Conservation (phyloP, 1,140 invertebrate genomes). For the Drosophila saltans region DNA sequence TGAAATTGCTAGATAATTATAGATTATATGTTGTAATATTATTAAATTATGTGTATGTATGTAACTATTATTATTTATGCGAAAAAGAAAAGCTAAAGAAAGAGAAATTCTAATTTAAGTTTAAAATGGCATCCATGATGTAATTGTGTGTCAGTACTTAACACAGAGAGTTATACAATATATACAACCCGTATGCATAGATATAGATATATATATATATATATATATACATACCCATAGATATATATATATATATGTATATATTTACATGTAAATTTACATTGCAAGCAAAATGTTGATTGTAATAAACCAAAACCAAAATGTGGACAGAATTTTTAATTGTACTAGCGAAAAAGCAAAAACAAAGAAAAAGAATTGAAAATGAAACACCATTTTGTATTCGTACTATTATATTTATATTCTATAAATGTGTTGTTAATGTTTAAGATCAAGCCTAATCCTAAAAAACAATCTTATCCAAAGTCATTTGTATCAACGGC, state of each 20-base stretch:
- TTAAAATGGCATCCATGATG: conserved; percentile 34
- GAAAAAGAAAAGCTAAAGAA: neutral
- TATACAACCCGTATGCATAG: conserved; percentile 31
- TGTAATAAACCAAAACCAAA: conserved; percentile 78
- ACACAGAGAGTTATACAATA: conserved; percentile 38
- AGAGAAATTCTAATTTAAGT: conserved; percentile 7
- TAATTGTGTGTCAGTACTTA: conserved; percentile 67
- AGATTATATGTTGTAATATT: conserved; percentile 65
- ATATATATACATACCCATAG: conserved; percentile 24
- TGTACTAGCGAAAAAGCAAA: conserved; percentile 52
- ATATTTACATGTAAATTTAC: conserved; percentile 41
- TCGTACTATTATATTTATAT: conserved; percentile 50
- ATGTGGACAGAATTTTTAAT: conserved; percentile 81
- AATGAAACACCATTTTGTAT: conserved; percentile 72
- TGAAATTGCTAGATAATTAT: conserved; percentile 79
- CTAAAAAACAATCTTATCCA: conserved; percentile 62
- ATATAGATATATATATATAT: conserved; percentile 28
- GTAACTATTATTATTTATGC: conserved; percentile 57
- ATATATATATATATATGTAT: conserved; percentile 36
- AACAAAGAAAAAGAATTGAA: conserved; percentile 12
- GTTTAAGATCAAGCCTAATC: conserved; percentile 67
- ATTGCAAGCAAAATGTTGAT: conserved; percentile 74
- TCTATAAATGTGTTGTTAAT: conserved; percentile 73
- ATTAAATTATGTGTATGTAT: conserved; percentile 46
- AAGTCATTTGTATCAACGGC: conserved; percentile 80